A percentile compares a stretch with the other conserved stretches of the same genome.
Evolutionary conservation across 2,888 invertebrate species (phyloP).

Genomic region (Cerastis leucographa): DNA sequence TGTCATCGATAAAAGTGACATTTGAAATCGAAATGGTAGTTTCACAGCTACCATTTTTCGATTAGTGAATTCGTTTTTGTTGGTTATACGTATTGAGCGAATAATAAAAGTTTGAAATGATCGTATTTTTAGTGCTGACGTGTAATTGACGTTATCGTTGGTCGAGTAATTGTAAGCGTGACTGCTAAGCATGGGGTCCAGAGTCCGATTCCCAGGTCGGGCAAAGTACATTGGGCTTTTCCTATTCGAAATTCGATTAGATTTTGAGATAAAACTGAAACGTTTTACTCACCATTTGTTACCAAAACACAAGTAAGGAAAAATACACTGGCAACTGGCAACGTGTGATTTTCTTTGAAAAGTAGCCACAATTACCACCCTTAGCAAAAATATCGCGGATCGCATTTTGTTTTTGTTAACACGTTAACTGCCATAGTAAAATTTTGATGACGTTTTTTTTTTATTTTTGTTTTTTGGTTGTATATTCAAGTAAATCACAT

Average conservation of each 20-base stretch:
- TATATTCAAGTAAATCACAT: no score
- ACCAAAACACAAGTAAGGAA: neutral
- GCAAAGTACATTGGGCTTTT: no score
- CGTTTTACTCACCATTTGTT: no score
- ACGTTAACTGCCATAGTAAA: no score
- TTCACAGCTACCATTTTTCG: neutral
- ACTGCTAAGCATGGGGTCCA: no score
- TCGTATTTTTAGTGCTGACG: conserved; percentile 7
- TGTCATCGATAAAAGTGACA: conserved; percentile 40
- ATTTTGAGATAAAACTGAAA: no score
- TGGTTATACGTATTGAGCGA: conserved; percentile 12
- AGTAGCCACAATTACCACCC: neutral
- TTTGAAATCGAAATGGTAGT: conserved; percentile 48
- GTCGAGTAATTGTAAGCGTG: no score
- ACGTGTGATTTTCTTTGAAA: neutral
- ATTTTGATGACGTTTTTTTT: no score
- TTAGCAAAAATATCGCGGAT: neutral
- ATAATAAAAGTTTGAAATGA: conserved; percentile 30
- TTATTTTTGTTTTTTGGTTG: no score
- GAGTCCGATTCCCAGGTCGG: no score
- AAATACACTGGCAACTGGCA: no score
- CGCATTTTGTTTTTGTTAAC: conserved; percentile 17
- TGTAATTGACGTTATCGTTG: neutral
- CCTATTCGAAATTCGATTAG: no score
- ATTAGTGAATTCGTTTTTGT: conserved; percentile 29